Conservation (phyloP, 2,797 vertebrate species). For the Mormyrus proboscirostris region DNA sequence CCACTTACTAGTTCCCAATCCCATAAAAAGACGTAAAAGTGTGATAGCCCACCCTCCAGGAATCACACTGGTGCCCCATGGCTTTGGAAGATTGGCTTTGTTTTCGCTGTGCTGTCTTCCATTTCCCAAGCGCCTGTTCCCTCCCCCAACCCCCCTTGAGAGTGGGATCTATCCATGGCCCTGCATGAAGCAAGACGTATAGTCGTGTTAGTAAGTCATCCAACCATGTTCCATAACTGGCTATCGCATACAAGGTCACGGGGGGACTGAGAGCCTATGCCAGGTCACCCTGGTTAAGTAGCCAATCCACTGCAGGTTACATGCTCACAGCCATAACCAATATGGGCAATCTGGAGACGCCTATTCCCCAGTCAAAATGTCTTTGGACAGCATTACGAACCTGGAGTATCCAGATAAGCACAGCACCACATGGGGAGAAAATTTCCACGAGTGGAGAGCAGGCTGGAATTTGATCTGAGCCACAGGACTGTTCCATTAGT, state of each 20-base stretch:
- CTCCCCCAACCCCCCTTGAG: neutral
- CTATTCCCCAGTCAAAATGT: neutral
- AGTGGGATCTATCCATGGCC: neutral
- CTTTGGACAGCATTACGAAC: neutral
- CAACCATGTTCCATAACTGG: neutral
- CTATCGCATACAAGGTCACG: neutral
- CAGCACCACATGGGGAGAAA: neutral
- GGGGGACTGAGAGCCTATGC: neutral
- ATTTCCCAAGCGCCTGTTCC: neutral
- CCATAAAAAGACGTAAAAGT: neutral
- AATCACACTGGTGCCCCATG: neutral
- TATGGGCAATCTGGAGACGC: neutral
- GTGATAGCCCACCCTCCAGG: neutral
- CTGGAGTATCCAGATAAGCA: neutral
- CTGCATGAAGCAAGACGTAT: neutral
- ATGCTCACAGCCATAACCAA: neutral
- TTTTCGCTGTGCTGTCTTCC: neutral
- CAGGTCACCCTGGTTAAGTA: neutral
- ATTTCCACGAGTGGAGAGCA: neutral
- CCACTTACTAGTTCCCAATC: neutral
- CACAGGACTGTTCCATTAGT: neutral
- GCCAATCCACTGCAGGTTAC: neutral
- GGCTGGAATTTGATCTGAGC: neutral
- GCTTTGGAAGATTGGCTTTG: neutral
- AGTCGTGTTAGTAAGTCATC: neutral